Evolutionary conservation across 2,797 vertebrate genomes (phyloP).

Genomic region (Thamnophis elegans): DNA sequence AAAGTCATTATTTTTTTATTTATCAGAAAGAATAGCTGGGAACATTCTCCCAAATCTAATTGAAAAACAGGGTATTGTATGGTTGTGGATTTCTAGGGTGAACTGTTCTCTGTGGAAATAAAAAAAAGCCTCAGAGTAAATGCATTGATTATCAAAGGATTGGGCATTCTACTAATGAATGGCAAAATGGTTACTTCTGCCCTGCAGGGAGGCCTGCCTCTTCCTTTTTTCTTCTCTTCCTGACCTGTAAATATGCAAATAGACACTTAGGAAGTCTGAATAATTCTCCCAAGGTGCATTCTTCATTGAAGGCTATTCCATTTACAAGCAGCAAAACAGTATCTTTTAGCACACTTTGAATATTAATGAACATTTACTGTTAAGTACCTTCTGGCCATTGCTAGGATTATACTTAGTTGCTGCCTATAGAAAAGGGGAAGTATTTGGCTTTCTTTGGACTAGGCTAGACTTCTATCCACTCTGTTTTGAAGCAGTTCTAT

Average conservation of each 20-base stretch:
- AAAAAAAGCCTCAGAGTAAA: slow-evolving; percentile 12
- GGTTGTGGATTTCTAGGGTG: slow-evolving; percentile 38
- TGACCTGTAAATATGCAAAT: background rate
- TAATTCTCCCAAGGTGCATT: background rate
- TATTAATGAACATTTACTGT: slow-evolving; percentile 41
- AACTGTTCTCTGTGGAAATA: slow-evolving; percentile 32
- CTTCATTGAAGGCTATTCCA: background rate
- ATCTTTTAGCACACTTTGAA: slow-evolving; percentile 34
- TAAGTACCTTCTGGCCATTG: slow-evolving; percentile 23
- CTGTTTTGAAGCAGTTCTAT: background rate
- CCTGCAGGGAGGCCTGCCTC: background rate
- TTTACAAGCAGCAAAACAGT: slow-evolving; percentile 26
- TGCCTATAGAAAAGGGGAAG: background rate
- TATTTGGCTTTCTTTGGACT: background rate
- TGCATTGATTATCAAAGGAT: background rate
- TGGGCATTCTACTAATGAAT: background rate
- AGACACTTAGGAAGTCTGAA: background rate
- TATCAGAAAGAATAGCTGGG: slow-evolving; percentile 33
- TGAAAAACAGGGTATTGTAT: slow-evolving; percentile 47
- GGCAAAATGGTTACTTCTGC: background rate
- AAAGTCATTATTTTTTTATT: slow-evolving; percentile 74
- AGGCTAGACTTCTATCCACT: background rate
- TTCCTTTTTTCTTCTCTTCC: background rate
- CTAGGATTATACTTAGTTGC: background rate
- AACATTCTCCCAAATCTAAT: slow-evolving; percentile 60